Percentiles rank a stretch among this genome's conserved stretches.
Evolutionary conservation across 2,797 vertebrate genomes (phyloP).

Genomic region (Smutsia temminckii): DNA sequence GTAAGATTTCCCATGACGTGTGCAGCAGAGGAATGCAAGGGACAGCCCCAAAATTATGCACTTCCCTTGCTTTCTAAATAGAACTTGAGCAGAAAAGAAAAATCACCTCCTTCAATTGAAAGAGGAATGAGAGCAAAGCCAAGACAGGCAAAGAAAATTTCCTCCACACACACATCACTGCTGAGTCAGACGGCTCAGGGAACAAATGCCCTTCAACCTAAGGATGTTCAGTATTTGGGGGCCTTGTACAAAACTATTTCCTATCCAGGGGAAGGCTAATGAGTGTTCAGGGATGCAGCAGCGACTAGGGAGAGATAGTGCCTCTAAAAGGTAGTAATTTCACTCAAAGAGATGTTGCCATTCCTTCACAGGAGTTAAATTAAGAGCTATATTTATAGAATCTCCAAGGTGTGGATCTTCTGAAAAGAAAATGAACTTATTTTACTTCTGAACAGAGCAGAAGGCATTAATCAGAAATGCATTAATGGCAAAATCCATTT

Average conservation of each 20-base stretch:
- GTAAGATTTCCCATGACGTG: slow-evolving; percentile 51
- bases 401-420: slow-evolving; percentile 62
- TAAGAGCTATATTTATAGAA: slow-evolving; percentile 69
- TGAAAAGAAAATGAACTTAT: slow-evolving; percentile 69
- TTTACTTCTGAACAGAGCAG: slow-evolving; percentile 42
- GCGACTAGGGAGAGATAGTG: slow-evolving; percentile 49
- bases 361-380: slow-evolving; percentile 65
- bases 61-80: slow-evolving; percentile 50
- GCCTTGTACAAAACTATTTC: slow-evolving; percentile 51
- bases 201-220: slow-evolving; percentile 66
- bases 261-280: slow-evolving; percentile 54
- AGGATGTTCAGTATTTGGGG: neutral
- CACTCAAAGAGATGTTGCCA: slow-evolving; percentile 58
- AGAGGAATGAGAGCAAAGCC: slow-evolving; percentile 46
- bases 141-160: slow-evolving; percentile 58
- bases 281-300: slow-evolving; percentile 33
- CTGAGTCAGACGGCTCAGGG: slow-evolving; percentile 41
- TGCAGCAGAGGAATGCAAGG: neutral
- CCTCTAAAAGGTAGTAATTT: slow-evolving; percentile 69
- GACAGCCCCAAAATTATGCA: slow-evolving; percentile 44
- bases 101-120: slow-evolving; percentile 36
- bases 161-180: neutral
- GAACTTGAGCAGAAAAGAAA: slow-evolving; percentile 49
- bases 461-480: slow-evolving; percentile 69
- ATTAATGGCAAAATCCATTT: slow-evolving; percentile 65